Conservation (phyloP, 2,888 invertebrate species). For the Epistrophe grossulariae region DNA sequence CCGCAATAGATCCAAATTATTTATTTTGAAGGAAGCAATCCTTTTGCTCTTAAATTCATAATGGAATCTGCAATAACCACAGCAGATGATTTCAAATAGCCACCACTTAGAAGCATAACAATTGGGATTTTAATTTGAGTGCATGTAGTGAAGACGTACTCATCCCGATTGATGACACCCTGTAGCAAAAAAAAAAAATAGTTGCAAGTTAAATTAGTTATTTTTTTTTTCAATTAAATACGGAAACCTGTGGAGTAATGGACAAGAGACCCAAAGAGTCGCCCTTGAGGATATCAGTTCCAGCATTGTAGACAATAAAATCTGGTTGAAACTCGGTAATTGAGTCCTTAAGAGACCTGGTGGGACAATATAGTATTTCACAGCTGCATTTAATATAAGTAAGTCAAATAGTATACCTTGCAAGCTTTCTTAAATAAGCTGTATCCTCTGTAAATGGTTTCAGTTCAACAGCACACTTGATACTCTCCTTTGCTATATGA, state of each 20-base stretch:
- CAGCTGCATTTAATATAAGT: not conserved
- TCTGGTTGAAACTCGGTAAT: constrained; percentile 90
- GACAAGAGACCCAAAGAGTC: constrained; percentile 91
- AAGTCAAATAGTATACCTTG: constrained; percentile 83
- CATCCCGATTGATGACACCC: constrained; percentile 94
- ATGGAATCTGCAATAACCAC: constrained; percentile 93
- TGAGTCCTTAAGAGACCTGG: constrained; percentile 88
- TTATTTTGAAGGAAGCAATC: constrained; percentile 84
- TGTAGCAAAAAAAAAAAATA: constrained; percentile 82
- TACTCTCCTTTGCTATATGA: constrained; percentile 89
- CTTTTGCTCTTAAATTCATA: constrained; percentile 88
- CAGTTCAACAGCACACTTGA: constrained; percentile 89
- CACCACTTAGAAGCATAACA: constrained; percentile 95
- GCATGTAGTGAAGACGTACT: constrained; percentile 91
- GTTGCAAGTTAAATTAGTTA: not conserved
- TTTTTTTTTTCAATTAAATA: not conserved
- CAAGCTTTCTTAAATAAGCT: constrained; percentile 88
- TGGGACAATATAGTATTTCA: constrained; percentile 66
- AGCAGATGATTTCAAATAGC: constrained; percentile 91
- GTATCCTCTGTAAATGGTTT: constrained; percentile 86
- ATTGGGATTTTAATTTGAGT: constrained; percentile 88
- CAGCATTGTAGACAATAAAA: constrained; percentile 96
- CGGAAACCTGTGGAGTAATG: constrained; percentile 87
- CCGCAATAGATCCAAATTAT: not conserved
- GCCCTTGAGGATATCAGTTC: constrained; percentile 92